These are phyloP conservation scores for Chelmon rostratus DNA, from an alignment of 2,797 vertebrate genomes.

Conservation along the genomic window DNA sequence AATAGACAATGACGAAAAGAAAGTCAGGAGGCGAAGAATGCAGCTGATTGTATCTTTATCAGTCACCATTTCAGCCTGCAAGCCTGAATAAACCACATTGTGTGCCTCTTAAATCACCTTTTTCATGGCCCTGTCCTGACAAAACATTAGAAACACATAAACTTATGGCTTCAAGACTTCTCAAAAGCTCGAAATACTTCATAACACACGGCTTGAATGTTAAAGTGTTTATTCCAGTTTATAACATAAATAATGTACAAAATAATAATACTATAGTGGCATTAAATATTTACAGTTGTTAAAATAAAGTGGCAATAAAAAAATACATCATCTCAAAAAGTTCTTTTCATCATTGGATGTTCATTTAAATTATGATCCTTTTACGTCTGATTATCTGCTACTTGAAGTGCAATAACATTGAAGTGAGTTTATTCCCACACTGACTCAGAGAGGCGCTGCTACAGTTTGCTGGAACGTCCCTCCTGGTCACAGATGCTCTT, in stretches of 20 bases:
- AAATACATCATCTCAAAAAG: constrained; percentile 56
- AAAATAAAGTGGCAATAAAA: constrained; percentile 31
- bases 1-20: constrained; percentile 70
- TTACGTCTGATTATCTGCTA: constrained; percentile 1
- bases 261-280: constrained; percentile 22
- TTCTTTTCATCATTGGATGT: constrained; percentile 37
- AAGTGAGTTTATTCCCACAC: not conserved
- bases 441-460: constrained; percentile 10
- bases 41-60: constrained; percentile 71
- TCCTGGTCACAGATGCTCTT: constrained; percentile 44
- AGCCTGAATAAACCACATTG: constrained; percentile 65
- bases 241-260: constrained; percentile 67
- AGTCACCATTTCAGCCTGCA: constrained; percentile 30
- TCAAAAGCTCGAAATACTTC: not conserved
- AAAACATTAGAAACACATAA: constrained; percentile 23
- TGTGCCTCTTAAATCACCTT: constrained; percentile 50
- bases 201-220: constrained; percentile 1
- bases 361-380: constrained; percentile 25
- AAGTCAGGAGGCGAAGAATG: constrained; percentile 69
- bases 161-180: not conserved
- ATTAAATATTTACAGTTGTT: constrained; percentile 58
- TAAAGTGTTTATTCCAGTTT: constrained; percentile 51
- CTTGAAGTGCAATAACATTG: constrained; percentile 45
- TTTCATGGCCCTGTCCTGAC: constrained; percentile 27
- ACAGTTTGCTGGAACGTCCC: constrained; percentile 28